Percentiles rank a stretch among this genome's conserved stretches.
phyloP scores from a whole-genome alignment of 2,113 vertebrate genomes.

The Patagioenas fasciata region DNA sequence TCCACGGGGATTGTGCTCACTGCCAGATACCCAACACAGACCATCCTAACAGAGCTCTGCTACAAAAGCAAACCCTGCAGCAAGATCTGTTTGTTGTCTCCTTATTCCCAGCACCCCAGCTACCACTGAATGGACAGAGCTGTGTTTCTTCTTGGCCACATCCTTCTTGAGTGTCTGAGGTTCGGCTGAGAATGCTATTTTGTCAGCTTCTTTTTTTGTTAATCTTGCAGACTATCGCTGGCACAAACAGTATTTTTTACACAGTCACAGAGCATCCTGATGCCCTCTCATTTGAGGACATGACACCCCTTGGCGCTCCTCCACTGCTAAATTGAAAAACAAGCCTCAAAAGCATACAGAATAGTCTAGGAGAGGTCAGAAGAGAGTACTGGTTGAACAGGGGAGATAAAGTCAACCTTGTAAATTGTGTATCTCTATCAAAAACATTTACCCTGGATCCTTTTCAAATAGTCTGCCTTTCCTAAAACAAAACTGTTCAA shows the following conservation, averaged over 20 bases:
- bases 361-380: neutral
- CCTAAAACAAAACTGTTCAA: conserved; percentile 55
- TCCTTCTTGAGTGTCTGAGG: neutral
- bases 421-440: conserved; percentile 29
- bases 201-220: neutral
- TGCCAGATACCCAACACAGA: too few species aligned
- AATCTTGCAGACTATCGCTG: neutral
- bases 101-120: neutral
- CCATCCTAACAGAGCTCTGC: neutral
- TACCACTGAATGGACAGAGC: neutral
- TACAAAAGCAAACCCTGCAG: neutral
- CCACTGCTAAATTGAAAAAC: neutral
- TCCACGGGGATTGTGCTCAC: neutral
- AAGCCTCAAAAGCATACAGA: neutral
- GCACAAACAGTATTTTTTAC: neutral
- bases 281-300: neutral
- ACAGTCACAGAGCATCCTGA: neutral
- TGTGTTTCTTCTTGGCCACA: neutral
- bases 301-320: neutral
- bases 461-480: conserved; percentile 53
- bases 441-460: conserved; percentile 73
- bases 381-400: neutral
- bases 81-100: neutral
- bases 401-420: conserved; percentile 41
- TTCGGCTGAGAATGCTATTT: neutral